Percentiles rank a stretch among this genome's conserved stretches.
These are phyloP conservation scores for Melanotaenia duboulayi DNA, from an alignment of 2,113 vertebrate species.

Conservation along the genomic window DNA sequence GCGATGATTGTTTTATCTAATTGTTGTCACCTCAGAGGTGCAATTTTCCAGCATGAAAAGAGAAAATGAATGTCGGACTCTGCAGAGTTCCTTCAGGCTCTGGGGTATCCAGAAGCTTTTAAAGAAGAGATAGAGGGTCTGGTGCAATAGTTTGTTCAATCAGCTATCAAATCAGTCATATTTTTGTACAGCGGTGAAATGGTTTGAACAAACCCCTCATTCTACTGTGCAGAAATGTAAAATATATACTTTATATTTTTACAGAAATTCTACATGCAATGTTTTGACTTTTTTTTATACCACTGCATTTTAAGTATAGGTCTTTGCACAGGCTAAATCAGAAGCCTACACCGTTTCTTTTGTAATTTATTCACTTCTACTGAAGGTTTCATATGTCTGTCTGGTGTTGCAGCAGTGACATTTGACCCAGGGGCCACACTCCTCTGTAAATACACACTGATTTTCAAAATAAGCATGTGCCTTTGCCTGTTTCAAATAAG, in stretches of 20 bases:
- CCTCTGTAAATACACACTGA: conserved; percentile 72
- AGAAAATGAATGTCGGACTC: background rate
- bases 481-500: conserved; percentile 56
- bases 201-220: conserved; percentile 37
- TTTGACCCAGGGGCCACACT: conserved; percentile 43
- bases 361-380: conserved; percentile 63
- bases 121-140: background rate
- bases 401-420: conserved; percentile 32
- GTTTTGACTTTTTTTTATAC: conserved; percentile 63
- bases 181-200: conserved; percentile 16
- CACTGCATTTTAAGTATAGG: conserved; percentile 14
- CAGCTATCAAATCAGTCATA: conserved; percentile 50
- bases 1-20: background rate
- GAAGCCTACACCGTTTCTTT: conserved; percentile 18
- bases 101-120: conserved; percentile 6
- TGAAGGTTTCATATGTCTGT: conserved; percentile 43
- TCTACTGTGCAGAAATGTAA: conserved; percentile 42
- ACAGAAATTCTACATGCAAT: conserved; percentile 59
- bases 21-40: background rate
- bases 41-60: background rate
- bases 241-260: conserved; percentile 66
- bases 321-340: conserved; percentile 44
- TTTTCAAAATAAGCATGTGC: conserved; percentile 64
- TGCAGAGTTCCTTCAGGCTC: background rate
- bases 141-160: conserved; percentile 45